A percentile compares a stretch with the other conserved stretches of the same genome.
Evolutionary conservation across 2,888 invertebrate species (phyloP).

Genomic region (Nemoura dubitans): DNA sequence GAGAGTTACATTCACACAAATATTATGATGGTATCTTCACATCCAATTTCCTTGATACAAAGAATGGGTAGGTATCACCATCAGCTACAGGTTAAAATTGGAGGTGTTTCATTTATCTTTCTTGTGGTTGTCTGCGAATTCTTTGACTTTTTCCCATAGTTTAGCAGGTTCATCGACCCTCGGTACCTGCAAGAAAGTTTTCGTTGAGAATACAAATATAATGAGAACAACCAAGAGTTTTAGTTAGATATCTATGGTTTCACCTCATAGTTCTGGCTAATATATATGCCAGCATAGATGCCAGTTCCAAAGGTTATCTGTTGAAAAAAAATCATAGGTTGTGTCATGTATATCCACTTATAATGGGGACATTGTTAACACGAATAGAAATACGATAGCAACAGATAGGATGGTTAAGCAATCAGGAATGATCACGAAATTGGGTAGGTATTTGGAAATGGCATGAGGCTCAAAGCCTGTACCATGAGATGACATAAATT

Average conservation of each 20-base stretch:
- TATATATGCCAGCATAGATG: conserved; percentile 76
- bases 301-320: conserved; percentile 76
- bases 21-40: not conserved
- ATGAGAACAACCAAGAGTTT: not conserved
- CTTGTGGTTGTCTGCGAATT: conserved; percentile 72
- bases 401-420: too few relatives aligned
- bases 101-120: conserved; percentile 53
- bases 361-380: too few relatives aligned
- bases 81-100: not conserved
- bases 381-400: too few relatives aligned
- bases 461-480: too few relatives aligned
- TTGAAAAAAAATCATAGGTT: conserved; percentile 58
- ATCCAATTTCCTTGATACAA: conserved; percentile 36
- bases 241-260: conserved; percentile 47
- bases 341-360: too few relatives aligned
- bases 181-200: conserved; percentile 71
- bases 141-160: conserved; percentile 74
- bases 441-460: too few relatives aligned
- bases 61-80: not conserved
- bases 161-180: conserved; percentile 84
- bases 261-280: conserved; percentile 81
- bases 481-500: not conserved
- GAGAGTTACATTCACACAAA: not conserved
- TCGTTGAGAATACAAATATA: not conserved
- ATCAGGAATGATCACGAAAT: too few relatives aligned